Conservation (phyloP, 1,140 invertebrate genomes). For the Zaprionus ornatus region DNA sequence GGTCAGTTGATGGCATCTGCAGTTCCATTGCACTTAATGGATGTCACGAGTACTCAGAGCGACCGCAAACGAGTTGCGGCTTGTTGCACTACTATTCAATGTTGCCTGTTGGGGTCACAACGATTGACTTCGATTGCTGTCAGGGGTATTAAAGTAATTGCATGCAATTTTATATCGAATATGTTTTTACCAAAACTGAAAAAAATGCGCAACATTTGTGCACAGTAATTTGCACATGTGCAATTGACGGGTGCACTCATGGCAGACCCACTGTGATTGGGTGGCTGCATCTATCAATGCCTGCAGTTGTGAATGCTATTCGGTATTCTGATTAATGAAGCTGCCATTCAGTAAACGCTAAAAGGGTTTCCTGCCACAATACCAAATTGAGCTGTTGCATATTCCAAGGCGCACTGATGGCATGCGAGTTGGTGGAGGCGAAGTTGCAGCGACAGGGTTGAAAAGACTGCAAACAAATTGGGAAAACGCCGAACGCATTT, state of each 20-base stretch:
- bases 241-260: not conserved
- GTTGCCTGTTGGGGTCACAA: not conserved
- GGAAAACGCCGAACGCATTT: constrained; percentile 57
- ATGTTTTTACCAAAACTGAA: not conserved
- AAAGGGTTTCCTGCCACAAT: constrained; percentile 47
- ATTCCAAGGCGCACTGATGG: constrained; percentile 33
- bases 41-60: constrained; percentile 48
- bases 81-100: constrained; percentile 45
- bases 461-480: constrained; percentile 50
- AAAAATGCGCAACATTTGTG: not conserved
- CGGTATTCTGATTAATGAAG: constrained; percentile 73
- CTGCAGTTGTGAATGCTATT: constrained; percentile 37
- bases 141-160: constrained; percentile 69
- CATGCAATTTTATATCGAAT: constrained; percentile 65
- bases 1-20: constrained; percentile 3
- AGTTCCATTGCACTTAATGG: constrained; percentile 49
- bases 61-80: constrained; percentile 69
- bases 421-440: not conserved
- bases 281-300: constrained; percentile 14
- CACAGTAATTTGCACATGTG: not conserved
- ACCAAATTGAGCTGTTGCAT: constrained; percentile 75
- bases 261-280: not conserved
- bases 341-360: constrained; percentile 68
- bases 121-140: constrained; percentile 28
- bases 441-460: not conserved